Percentiles rank a stretch among this genome's conserved stretches.
Evolutionary conservation across 30 jellyfish, hydroid and myxozoan species (phyloP).

Genomic region (Chironex yamaguchii): DNA sequence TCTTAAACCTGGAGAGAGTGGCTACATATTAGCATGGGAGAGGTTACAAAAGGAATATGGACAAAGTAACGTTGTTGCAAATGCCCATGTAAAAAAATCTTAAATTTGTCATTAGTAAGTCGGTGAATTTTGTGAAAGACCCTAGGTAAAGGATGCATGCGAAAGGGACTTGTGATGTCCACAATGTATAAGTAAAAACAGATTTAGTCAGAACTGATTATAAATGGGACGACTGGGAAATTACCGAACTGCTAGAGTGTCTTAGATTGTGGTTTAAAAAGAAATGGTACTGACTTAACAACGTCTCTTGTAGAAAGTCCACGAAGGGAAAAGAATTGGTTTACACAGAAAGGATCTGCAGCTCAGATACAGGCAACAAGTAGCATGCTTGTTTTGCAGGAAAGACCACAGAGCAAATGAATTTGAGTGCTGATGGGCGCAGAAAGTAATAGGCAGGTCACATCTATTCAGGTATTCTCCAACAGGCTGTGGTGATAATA

Average conservation of each 20-base stretch:
- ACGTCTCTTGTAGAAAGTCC: no score
- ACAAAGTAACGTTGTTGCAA: slow-evolving; percentile 9
- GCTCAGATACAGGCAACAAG: no score
- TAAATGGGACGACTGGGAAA: slow-evolving; percentile 30
- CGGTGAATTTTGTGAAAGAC: not conserved
- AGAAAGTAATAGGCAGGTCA: no score
- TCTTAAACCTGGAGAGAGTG: slow-evolving; percentile 11
- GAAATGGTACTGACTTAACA: slow-evolving; percentile 11
- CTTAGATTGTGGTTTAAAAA: slow-evolving; percentile 56
- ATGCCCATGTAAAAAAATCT: slow-evolving; percentile 17
- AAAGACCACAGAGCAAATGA: no score
- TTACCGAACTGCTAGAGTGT: slow-evolving; percentile 21
- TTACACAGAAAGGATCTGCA: not conserved
- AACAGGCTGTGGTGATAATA: no score
- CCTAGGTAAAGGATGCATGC: slow-evolving; percentile 6
- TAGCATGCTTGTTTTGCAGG: no score
- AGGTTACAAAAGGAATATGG: slow-evolving; percentile 41
- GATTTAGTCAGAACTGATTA: no score
- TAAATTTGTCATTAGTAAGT: not conserved
- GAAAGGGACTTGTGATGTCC: slow-evolving; percentile 1
- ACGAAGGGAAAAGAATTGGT: not conserved
- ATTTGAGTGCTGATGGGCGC: no score
- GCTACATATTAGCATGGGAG: slow-evolving; percentile 23
- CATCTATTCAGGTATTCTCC: no score
- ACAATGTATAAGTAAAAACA: no score